A percentile compares a stretch with the other conserved stretches of the same genome.
Conservation (phyloP, 2,888 invertebrate species). For the Tanypteryx hageni region DNA sequence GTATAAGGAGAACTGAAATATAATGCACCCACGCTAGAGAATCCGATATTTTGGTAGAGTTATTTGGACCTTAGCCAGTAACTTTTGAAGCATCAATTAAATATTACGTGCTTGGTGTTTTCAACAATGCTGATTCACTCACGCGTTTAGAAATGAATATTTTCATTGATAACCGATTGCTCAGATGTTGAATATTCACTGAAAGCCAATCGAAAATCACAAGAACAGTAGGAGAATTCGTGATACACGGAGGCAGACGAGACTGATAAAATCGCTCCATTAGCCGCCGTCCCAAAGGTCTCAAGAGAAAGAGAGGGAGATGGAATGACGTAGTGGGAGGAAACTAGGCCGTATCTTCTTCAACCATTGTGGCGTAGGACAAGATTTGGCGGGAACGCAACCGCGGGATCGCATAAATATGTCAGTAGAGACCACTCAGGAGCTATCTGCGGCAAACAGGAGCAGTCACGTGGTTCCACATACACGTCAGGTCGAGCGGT, state of each 20-base stretch:
- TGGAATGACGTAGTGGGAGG: not conserved
- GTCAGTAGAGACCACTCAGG: not conserved
- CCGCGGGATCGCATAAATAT: constrained; percentile 14
- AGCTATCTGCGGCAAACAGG: not conserved
- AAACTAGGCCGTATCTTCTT: not conserved
- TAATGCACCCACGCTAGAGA: too few relatives aligned
- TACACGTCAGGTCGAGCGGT: not conserved
- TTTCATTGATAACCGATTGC: too few relatives aligned
- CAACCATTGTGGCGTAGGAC: not conserved
- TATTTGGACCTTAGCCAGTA: too few relatives aligned
- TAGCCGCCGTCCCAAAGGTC: not conserved
- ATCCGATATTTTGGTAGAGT: too few relatives aligned
- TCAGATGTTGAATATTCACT: too few relatives aligned
- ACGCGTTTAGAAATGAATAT: too few relatives aligned
- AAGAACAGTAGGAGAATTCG: not conserved
- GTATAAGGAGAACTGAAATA: too few relatives aligned
- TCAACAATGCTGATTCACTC: too few relatives aligned
- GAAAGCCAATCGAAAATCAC: not conserved
- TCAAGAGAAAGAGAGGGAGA: not conserved
- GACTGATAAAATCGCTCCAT: constrained; percentile 23
- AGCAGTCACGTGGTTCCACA: constrained; percentile 19
- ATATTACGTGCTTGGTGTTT: too few relatives aligned
- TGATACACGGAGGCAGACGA: not conserved
- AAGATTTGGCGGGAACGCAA: constrained; percentile 29
- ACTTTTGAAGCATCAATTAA: too few relatives aligned